Percentiles rank a stretch among this genome's conserved stretches.
phyloP scores from a whole-genome alignment of 1,140 invertebrate species.

The Apis mellifera region DNA sequence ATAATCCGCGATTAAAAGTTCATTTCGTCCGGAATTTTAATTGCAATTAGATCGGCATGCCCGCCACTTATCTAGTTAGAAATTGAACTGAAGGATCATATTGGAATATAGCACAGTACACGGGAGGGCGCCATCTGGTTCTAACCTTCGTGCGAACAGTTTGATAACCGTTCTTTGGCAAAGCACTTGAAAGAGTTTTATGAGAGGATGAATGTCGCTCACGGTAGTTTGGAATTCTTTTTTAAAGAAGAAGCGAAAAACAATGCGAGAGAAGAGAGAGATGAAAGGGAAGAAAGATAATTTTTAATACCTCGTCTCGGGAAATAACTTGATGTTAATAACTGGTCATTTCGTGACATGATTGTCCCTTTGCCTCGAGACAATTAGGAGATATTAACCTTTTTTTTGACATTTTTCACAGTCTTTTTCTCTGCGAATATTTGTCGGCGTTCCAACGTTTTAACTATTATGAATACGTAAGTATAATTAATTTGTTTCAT shows the following conservation, averaged over 20 bases:
- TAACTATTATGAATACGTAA: background rate
- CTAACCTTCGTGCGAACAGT: background rate
- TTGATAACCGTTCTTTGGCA: slow-evolving; percentile 3
- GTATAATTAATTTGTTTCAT: background rate
- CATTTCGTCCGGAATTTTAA: slow-evolving; percentile 45
- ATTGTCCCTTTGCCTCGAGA: slow-evolving; percentile 18
- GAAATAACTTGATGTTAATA: slow-evolving; percentile 39
- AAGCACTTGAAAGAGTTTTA: slow-evolving; percentile 4
- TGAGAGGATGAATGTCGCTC: background rate
- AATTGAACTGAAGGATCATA: slow-evolving; percentile 38
- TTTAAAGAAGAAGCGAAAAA: background rate
- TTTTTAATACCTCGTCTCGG: slow-evolving; percentile 20
- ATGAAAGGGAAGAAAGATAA: background rate
- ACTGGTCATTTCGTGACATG: slow-evolving; percentile 20
- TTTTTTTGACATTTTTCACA: slow-evolving; percentile 2
- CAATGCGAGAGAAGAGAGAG: background rate
- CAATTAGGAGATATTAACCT: slow-evolving; percentile 35
- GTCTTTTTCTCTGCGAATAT: background rate
- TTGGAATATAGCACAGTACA: background rate
- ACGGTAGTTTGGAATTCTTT: slow-evolving; percentile 2
- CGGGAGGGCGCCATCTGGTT: too few species aligned
- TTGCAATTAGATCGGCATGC: slow-evolving; percentile 32
- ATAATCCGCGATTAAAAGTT: slow-evolving; percentile 48
- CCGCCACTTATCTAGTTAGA: slow-evolving; percentile 41
- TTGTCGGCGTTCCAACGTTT: background rate